Conservation (phyloP, 2,888 invertebrate species). For the Netelia melanura region DNA sequence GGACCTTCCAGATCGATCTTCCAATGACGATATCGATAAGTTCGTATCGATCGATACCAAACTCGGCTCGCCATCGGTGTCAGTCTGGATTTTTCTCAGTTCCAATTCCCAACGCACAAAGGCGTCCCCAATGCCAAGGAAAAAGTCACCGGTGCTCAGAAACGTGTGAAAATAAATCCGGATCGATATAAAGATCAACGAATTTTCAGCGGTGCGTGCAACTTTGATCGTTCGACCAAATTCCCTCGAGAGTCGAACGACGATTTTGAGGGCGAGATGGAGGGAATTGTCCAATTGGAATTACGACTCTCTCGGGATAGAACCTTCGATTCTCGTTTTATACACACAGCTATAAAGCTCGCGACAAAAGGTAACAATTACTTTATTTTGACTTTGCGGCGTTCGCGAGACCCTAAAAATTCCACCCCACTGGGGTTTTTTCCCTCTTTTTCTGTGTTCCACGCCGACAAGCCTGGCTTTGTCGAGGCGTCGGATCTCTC, state of each 20-base stretch:
- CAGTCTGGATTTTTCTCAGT: background rate
- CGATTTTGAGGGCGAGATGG: slow-evolving; percentile 11
- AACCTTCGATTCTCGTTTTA: slow-evolving; percentile 7
- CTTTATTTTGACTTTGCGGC: slow-evolving; percentile 83
- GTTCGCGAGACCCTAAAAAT: slow-evolving; percentile 28
- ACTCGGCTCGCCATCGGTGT: background rate
- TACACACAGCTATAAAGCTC: slow-evolving; percentile 5
- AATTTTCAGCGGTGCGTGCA: slow-evolving; percentile 48
- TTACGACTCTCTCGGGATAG: slow-evolving; percentile 16
- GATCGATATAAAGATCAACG: slow-evolving; percentile 35
- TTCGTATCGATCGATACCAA: slow-evolving; percentile 37
- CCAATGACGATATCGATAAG: background rate
- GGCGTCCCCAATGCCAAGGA: background rate
- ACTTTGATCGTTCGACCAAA: slow-evolving; percentile 44
- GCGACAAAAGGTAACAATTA: slow-evolving; percentile 79
- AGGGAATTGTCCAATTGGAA: slow-evolving; percentile 21
- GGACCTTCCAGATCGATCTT: slow-evolving; percentile 1
- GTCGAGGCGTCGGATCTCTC: slow-evolving; percentile 37
- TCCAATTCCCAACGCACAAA: background rate
- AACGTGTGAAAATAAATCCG: slow-evolving; percentile 54
- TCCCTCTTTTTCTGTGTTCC: slow-evolving; percentile 23
- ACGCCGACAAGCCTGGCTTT: slow-evolving; percentile 49
- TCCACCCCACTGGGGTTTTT: slow-evolving; percentile 10
- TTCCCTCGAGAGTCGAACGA: slow-evolving; percentile 12
- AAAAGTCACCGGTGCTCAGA: background rate